Conservation (phyloP, 1,140 invertebrate genomes). For the Coboldia fuscipes region DNA sequence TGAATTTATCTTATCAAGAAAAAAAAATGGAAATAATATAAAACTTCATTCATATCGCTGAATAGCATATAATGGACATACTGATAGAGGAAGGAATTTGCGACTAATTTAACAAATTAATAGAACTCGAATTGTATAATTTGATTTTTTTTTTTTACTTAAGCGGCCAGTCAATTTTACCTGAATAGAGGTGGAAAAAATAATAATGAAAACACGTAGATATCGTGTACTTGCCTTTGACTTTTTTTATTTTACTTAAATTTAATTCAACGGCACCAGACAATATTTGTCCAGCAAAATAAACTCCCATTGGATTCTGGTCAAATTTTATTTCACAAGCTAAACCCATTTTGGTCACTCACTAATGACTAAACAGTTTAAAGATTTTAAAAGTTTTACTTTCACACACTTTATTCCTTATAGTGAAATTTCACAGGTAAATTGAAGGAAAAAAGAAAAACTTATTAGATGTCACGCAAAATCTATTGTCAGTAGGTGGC, state of each 20-base stretch:
- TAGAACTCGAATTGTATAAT: slow-evolving; percentile 8
- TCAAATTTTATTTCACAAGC: slow-evolving; percentile 25
- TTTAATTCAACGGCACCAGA: slow-evolving; percentile 24
- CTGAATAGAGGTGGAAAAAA: slow-evolving; percentile 1
- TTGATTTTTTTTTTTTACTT: slow-evolving; percentile 9
- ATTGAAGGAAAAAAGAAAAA: too few relatives aligned
- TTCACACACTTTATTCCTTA: too few relatives aligned
- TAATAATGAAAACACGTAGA: slow-evolving; percentile 5
- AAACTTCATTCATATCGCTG: too few relatives aligned
- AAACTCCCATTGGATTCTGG: slow-evolving; percentile 24
- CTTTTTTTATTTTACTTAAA: slow-evolving; percentile 25
- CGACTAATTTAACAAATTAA: too few relatives aligned
- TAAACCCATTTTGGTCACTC: slow-evolving; percentile 13
- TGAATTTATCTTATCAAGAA: too few relatives aligned
- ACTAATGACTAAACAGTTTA: too few relatives aligned
- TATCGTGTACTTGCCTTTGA: slow-evolving; percentile 15
- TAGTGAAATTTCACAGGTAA: too few relatives aligned
- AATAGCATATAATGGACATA: slow-evolving; percentile 12
- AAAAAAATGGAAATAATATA: too few relatives aligned
- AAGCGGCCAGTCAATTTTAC: not conserved
- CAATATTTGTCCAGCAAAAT: slow-evolving; percentile 27
- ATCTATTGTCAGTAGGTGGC: too few relatives aligned
- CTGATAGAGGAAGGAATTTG: slow-evolving; percentile 5
- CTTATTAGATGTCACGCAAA: too few relatives aligned
- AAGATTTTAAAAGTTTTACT: too few relatives aligned